Evolutionary conservation across 2,797 vertebrate genomes (phyloP).

Genomic region (Microctenopoma steveboyesi): DNA sequence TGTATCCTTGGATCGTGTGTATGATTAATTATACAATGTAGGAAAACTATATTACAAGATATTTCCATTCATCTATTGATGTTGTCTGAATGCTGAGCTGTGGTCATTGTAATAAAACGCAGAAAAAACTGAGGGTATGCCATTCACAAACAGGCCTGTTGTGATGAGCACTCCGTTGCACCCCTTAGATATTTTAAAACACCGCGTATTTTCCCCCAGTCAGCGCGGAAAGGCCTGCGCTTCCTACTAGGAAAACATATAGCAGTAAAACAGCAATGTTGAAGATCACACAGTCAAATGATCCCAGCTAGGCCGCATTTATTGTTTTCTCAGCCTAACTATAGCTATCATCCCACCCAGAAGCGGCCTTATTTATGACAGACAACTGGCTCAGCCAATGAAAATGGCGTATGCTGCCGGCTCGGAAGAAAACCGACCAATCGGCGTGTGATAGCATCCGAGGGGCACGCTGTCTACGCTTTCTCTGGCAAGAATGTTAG

Average conservation of each 20-base stretch:
- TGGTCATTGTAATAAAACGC: slow-evolving; percentile 55
- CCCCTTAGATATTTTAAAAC: background rate
- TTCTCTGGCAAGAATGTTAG: slow-evolving; percentile 83
- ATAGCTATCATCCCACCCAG: slow-evolving; percentile 73
- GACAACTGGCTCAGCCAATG: slow-evolving; percentile 64
- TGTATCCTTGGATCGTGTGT: background rate
- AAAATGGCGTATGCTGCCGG: slow-evolving; percentile 54
- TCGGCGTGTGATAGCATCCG: slow-evolving; percentile 35
- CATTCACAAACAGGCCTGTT: slow-evolving; percentile 26
- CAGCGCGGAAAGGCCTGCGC: background rate
- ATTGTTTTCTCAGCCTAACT: slow-evolving; percentile 82
- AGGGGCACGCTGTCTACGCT: slow-evolving; percentile 72
- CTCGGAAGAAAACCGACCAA: slow-evolving; percentile 64
- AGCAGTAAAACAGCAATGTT: slow-evolving; percentile 48
- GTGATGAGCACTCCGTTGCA: background rate
- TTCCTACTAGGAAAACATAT: slow-evolving; percentile 7
- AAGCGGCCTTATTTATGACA: slow-evolving; percentile 46
- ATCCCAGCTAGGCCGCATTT: slow-evolving; percentile 84
- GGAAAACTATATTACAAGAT: background rate
- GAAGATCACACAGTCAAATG: slow-evolving; percentile 71
- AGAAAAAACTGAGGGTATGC: slow-evolving; percentile 30
- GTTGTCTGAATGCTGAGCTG: slow-evolving; percentile 11
- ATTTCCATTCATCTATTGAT: slow-evolving; percentile 42
- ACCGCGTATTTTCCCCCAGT: background rate
- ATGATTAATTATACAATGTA: background rate